These are phyloP conservation scores for Arctia plantaginis DNA, from an alignment of 2,888 invertebrate species.

Conservation along the genomic window DNA sequence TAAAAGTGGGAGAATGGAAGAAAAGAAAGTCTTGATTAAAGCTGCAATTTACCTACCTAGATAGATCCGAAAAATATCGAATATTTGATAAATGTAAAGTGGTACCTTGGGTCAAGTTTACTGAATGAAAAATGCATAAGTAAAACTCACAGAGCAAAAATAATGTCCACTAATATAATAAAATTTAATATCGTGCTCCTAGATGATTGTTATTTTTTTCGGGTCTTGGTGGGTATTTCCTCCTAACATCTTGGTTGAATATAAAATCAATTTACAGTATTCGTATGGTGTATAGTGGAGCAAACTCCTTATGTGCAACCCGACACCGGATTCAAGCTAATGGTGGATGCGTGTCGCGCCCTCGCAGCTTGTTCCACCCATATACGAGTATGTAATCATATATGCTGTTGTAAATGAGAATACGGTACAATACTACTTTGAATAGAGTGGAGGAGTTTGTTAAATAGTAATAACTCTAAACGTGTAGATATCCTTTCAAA, in stretches of 20 bases:
- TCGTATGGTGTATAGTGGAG: constrained; percentile 31
- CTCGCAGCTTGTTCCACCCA: constrained; percentile 34
- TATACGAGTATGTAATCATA: constrained; percentile 21
- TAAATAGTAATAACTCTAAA: background rate
- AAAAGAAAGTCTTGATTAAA: too few relatives aligned
- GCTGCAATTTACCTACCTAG: too few relatives aligned
- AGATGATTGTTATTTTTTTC: too few relatives aligned
- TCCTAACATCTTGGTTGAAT: background rate
- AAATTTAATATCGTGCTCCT: too few relatives aligned
- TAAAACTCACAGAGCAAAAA: too few relatives aligned
- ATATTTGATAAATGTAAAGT: too few relatives aligned
- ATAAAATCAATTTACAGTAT: background rate
- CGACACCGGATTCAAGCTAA: constrained; percentile 69
- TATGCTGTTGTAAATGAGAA: constrained; percentile 3
- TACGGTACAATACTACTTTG: background rate
- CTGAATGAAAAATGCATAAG: too few relatives aligned
- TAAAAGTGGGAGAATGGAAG: too few relatives aligned
- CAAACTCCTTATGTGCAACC: constrained; percentile 46
- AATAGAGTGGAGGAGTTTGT: background rate
- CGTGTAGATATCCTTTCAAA: too few relatives aligned
- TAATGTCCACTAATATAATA: too few relatives aligned
- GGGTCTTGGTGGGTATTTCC: too few relatives aligned
- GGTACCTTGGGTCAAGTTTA: too few relatives aligned
- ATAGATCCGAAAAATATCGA: background rate
- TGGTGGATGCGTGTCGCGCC: constrained; percentile 68